These are phyloP conservation scores for Dastarcus helophoroides DNA, from an alignment of 2,888 invertebrate genomes.

Conservation along the genomic window DNA sequence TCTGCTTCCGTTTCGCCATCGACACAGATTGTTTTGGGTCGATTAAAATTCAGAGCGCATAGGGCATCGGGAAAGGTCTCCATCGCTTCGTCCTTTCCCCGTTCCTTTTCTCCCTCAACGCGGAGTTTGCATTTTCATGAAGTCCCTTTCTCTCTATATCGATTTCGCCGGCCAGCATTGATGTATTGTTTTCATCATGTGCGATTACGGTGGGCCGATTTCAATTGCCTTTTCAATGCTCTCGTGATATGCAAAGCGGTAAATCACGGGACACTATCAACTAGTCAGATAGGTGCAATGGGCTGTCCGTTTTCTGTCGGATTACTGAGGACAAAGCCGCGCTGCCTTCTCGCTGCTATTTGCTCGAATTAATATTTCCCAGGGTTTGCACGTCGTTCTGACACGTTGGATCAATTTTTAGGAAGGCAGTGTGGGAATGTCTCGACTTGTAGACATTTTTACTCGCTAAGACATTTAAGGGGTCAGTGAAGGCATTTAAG, in stretches of 20 bases:
- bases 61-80: constrained; percentile 25
- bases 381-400: no score
- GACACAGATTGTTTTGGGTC: constrained; percentile 38
- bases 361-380: no score
- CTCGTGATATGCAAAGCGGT: constrained; percentile 34
- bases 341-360: not conserved
- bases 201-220: constrained; percentile 38
- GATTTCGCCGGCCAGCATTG: constrained; percentile 32
- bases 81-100: constrained; percentile 24
- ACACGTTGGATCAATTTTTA: no score
- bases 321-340: constrained; percentile 18
- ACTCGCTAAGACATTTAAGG: no score
- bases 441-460: no score
- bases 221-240: constrained; percentile 40
- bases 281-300: constrained; percentile 29
- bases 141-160: constrained; percentile 22
- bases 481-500: no score
- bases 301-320: constrained; percentile 26
- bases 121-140: constrained; percentile 31
- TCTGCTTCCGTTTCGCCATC: constrained; percentile 32
- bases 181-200: constrained; percentile 41
- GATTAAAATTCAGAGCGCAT: constrained; percentile 37
- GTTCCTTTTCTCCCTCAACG: constrained; percentile 11
- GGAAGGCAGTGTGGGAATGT: no score
- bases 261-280: constrained; percentile 37